Evolutionary conservation across 2,797 vertebrate species (phyloP).

Genomic region (Mycteria americana): DNA sequence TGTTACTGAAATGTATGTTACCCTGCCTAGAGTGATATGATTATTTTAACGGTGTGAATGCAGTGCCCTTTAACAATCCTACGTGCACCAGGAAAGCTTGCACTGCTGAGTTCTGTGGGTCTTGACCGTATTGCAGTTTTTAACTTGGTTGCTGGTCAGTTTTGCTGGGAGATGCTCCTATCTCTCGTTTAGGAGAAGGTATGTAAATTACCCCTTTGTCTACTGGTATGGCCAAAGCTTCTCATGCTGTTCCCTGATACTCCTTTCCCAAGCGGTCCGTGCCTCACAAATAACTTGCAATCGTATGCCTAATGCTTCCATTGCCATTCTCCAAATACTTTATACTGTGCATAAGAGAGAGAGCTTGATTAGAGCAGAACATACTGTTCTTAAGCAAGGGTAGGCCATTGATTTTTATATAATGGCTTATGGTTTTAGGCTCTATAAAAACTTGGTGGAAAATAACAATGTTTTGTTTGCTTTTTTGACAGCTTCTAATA

Average conservation of each 20-base stretch:
- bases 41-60: background rate
- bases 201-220: background rate
- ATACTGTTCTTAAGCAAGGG: background rate
- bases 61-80: background rate
- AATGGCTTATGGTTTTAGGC: background rate
- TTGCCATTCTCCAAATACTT: background rate
- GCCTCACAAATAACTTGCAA: background rate
- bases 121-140: background rate
- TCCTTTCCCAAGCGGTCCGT: background rate
- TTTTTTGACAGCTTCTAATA: conserved; percentile 44
- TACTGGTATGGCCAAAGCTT: background rate
- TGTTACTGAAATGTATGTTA: background rate
- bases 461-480: conserved; percentile 22
- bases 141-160: background rate
- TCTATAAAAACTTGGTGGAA: conserved; percentile 8
- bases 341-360: background rate
- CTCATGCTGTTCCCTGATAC: background rate
- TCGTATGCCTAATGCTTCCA: background rate
- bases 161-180: background rate
- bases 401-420: background rate
- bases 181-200: background rate
- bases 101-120: background rate
- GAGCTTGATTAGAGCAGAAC: background rate
- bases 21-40: background rate
- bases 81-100: background rate